Conservation (phyloP, 30 jellyfish, hydroid and myxozoan species). For the Pseudorhiza aurosa region DNA sequence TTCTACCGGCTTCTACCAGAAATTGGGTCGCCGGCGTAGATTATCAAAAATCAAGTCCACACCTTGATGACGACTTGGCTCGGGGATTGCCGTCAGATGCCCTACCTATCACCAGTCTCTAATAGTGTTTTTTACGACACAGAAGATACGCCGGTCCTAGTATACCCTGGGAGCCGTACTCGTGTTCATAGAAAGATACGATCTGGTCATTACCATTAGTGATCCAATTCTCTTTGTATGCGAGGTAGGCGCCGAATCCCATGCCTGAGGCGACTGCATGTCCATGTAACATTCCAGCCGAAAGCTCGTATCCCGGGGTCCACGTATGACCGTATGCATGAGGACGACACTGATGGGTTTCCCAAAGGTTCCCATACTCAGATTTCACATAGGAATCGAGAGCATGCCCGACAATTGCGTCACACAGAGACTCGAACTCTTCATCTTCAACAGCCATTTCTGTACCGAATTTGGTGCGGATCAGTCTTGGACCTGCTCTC, state of each 20-base stretch:
- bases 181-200: too few relatives aligned
- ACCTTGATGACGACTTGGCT: too few relatives aligned
- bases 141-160: too few relatives aligned
- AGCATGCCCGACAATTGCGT: conserved; percentile 58
- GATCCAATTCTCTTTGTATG: conserved; percentile 49
- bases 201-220: conserved; percentile 37
- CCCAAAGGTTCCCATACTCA: conserved; percentile 70
- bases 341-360: conserved; percentile 70
- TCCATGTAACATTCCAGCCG: conserved; percentile 72
- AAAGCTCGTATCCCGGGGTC: conserved; percentile 71
- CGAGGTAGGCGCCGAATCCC: conserved; percentile 67
- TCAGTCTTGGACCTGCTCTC: conserved; percentile 58
- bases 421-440: conserved; percentile 54
- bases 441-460: conserved; percentile 27
- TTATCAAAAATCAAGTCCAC: too few relatives aligned
- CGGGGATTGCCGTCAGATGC: too few relatives aligned
- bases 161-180: too few relatives aligned
- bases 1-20: too few relatives aligned
- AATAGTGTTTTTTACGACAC: too few relatives aligned
- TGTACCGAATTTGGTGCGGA: conserved; percentile 65
- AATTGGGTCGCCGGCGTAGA: too few relatives aligned
- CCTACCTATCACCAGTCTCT: too few relatives aligned
- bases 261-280: conserved; percentile 68
- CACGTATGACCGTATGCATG: conserved; percentile 75
- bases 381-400: conserved; percentile 53